Percentiles rank a stretch among this genome's conserved stretches.
Evolutionary conservation across 2,888 invertebrate species (phyloP).

Genomic region (Auanema freiburgensis): DNA sequence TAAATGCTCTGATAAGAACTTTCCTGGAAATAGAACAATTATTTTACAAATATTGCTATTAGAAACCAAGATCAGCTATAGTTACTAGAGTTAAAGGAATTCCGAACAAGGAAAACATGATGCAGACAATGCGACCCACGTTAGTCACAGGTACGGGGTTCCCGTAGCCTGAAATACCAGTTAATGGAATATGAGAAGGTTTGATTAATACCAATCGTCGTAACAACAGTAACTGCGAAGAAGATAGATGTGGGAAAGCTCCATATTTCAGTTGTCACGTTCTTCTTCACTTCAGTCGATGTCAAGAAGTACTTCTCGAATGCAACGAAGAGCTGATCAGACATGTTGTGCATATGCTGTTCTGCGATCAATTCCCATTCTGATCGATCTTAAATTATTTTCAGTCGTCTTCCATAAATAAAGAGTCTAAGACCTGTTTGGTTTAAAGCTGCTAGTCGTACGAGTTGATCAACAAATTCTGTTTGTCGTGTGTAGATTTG

Average conservation of each 20-base stretch:
- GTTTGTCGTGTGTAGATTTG: conserved; percentile 51
- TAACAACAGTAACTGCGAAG: conserved; percentile 64
- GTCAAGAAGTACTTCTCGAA: conserved; percentile 63
- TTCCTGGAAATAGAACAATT: conserved; percentile 36
- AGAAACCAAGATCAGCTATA: conserved; percentile 53
- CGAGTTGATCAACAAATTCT: conserved; percentile 53
- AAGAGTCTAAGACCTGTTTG: conserved; percentile 21
- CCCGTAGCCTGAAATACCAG: conserved; percentile 55
- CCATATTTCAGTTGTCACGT: conserved; percentile 62
- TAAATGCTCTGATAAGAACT: conserved; percentile 63
- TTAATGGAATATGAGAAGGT: conserved; percentile 5
- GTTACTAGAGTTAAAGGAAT: conserved; percentile 64
- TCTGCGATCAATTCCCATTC: conserved; percentile 44
- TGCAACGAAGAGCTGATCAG: conserved; percentile 62
- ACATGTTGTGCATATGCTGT: conserved; percentile 59
- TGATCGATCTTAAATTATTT: conserved; percentile 22
- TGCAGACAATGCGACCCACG: conserved; percentile 58
- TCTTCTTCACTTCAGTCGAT: conserved; percentile 59
- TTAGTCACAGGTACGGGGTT: conserved; percentile 64
- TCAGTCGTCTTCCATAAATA: background rate
- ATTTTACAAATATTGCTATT: conserved; percentile 1
- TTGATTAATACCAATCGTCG: conserved; percentile 53
- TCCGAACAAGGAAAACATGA: conserved; percentile 63
- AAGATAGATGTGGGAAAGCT: conserved; percentile 64
- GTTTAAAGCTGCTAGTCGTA: conserved; percentile 36